phyloP scores from a whole-genome alignment of 2,888 invertebrate genomes.

The Parascotia fuliginaria region DNA sequence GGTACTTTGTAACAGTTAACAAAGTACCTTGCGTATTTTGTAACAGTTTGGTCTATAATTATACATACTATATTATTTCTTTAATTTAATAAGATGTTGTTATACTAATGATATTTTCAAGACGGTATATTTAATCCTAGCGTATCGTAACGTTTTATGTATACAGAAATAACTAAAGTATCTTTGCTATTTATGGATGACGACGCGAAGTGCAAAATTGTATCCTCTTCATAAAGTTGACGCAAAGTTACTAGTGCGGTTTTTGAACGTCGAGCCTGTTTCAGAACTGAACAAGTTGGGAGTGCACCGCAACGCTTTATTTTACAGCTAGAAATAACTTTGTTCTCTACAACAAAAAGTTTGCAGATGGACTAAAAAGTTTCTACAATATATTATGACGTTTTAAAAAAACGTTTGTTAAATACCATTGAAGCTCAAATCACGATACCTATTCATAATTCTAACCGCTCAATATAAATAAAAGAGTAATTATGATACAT shows the following conservation, averaged over 20 bases:
- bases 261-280: conserved; percentile 62
- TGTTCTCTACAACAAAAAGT: conserved; percentile 68
- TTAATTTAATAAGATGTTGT: no score
- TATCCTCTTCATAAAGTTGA: conserved; percentile 66
- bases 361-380: conserved; percentile 52
- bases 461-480: no score
- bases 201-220: conserved; percentile 45
- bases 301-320: conserved; percentile 66
- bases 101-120: no score
- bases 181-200: conserved; percentile 16
- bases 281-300: conserved; percentile 62
- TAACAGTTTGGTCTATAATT: no score
- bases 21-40: no score
- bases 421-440: no score
- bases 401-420: conserved; percentile 12
- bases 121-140: no score
- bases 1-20: no score
- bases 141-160: no score
- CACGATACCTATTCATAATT: no score
- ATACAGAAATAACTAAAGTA: background rate
- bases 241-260: conserved; percentile 70
- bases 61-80: no score
- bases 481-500: background rate
- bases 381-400: conserved; percentile 25
- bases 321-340: conserved; percentile 71